Evolutionary conservation across 1,140 invertebrate genomes (phyloP), one percentile per base, ranked within the genome.

Genomic region (Oryzaephilus surinamensis): DNA sequence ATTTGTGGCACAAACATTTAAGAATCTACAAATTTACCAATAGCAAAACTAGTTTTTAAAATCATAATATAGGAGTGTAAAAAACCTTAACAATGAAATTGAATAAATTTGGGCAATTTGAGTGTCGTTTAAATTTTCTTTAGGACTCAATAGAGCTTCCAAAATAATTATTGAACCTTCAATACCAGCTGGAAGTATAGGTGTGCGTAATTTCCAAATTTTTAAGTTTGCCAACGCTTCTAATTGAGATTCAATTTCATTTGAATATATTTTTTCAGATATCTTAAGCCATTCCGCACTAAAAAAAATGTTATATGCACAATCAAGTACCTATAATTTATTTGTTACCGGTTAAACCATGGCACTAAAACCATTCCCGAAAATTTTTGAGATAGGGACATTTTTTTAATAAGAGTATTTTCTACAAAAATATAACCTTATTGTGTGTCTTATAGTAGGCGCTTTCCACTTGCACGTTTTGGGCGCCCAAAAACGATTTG

Each of bases 131-230:
- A 47, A 33, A 5, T 21, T 32, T 2, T 39, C 26, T 17, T 39
- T 23, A 28, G 50, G 37, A 11, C 29, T 15, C 10, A 57, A 33
- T 12, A 58, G 20, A 1, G 48, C 76, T 62, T 79, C 70, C n/a
- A 81, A 52, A 24, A 82, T 55, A 12, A 64, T 67, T 18, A 79
- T 52, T 2, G 78, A 79, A 13, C 76, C 76, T 51, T 83, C 78
- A 13, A 80, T 67, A 2, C 76, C 78, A 16, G 74, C 69, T 8
- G 78, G 74, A 41, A 84, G 52, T 41, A 70, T 68, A n/a, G 74
- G 70, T 38, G 71, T 70, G 40, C 79, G 65, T 15, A 68, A 54
- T 63, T 78, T 77, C 77, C 77, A 79, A 39, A 74, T 57, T 18
- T 71, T 46, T 21, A 79, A 51, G 14, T 58, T 53, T 36, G 73